Conservation (phyloP, 2,113 vertebrate species). For the Furnarius figulus region DNA sequence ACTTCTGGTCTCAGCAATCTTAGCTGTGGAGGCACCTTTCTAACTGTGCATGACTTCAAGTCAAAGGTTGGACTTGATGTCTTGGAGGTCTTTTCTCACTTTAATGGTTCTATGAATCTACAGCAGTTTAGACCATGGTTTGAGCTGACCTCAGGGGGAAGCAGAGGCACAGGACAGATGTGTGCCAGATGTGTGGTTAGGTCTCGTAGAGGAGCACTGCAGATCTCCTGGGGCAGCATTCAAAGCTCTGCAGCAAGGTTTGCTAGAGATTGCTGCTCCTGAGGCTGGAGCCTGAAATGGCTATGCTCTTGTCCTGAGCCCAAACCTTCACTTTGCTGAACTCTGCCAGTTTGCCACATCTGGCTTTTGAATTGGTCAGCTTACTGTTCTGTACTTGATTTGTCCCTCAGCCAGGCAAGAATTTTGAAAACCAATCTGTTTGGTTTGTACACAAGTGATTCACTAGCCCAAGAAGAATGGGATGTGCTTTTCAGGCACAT, state of each 20-base stretch:
- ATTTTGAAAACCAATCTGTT: background rate
- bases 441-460: background rate
- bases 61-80: background rate
- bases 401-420: background rate
- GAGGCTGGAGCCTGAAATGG: background rate
- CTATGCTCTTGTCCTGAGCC: background rate
- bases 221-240: background rate
- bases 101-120: background rate
- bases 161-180: background rate
- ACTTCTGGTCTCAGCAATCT: background rate
- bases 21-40: background rate
- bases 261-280: background rate
- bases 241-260: background rate
- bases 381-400: background rate
- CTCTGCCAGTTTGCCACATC: background rate
- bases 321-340: background rate
- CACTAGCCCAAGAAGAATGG: background rate
- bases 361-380: background rate
- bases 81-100: background rate
- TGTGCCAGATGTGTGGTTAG: no score
- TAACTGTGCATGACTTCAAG: background rate
- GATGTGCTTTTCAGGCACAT: background rate
- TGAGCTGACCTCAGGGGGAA: background rate
- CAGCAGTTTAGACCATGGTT: background rate
- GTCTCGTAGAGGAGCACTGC: background rate